These are phyloP conservation scores for Nothoprocta perdicaria DNA, from an alignment of 2,113 vertebrate species.

Conservation along the genomic window DNA sequence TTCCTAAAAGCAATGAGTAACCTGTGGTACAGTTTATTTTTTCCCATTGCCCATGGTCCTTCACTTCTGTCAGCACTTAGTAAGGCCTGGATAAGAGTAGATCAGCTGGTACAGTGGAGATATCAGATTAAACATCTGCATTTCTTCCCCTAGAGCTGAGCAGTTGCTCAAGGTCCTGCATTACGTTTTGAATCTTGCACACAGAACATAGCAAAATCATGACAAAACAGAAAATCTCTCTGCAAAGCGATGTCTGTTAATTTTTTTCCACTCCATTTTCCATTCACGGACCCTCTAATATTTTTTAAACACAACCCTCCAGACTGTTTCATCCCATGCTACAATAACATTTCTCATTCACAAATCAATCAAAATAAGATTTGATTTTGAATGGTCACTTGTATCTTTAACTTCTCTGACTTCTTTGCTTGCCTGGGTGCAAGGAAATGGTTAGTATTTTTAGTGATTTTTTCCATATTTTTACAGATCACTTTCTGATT, in stretches of 20 bases:
- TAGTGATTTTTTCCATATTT: neutral
- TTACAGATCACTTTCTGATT: neutral
- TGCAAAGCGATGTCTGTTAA: neutral
- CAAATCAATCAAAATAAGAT: neutral
- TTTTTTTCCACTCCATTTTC: neutral
- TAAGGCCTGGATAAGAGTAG: neutral
- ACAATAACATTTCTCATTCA: neutral
- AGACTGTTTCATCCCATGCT: neutral
- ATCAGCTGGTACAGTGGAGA: neutral
- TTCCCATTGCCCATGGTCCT: neutral
- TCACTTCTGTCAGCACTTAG: neutral
- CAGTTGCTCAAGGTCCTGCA: neutral
- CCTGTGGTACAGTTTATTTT: neutral
- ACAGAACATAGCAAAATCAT: too few relatives aligned
- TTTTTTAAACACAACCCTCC: neutral
- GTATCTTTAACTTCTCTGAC: neutral
- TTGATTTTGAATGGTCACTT: neutral
- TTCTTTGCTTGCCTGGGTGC: neutral
- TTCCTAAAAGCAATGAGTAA: neutral
- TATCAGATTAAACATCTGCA: neutral
- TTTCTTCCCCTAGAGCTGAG: neutral
- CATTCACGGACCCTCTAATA: neutral
- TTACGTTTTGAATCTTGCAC: neutral
- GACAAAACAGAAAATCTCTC: neutral
- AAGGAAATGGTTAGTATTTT: neutral